Conservation (phyloP, 2,113 vertebrate genomes). For the Halichoerus grypus region DNA sequence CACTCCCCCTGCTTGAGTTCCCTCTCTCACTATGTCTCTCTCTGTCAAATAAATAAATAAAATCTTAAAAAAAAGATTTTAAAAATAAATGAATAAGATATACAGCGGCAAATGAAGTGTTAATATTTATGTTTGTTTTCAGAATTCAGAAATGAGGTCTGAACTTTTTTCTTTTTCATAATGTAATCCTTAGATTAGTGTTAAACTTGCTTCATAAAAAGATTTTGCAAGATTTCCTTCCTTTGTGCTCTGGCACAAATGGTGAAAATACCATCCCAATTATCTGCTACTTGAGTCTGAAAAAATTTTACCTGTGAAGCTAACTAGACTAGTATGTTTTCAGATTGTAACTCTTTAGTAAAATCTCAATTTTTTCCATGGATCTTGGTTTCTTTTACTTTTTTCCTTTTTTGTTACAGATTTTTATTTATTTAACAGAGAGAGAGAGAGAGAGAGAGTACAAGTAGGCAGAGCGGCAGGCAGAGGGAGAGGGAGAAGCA, state of each 20-base stretch:
- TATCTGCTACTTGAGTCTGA: constrained; percentile 45
- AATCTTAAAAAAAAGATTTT: no score
- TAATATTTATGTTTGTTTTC: constrained; percentile 47
- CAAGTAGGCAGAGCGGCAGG: background rate
- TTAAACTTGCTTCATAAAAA: constrained; percentile 61
- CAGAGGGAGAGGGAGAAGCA: background rate
- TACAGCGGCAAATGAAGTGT: background rate
- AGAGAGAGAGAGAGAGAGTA: background rate
- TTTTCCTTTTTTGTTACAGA: background rate
- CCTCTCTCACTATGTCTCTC: no score
- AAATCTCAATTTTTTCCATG: background rate
- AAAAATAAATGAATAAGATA: background rate
- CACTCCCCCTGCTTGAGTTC: no score
- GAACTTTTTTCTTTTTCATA: constrained; percentile 17
- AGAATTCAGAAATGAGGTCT: constrained; percentile 43
- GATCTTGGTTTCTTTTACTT: background rate
- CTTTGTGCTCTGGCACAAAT: background rate
- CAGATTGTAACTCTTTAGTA: constrained; percentile 22
- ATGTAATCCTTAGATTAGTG: constrained; percentile 44
- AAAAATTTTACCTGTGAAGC: constrained; percentile 56
- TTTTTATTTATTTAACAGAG: background rate
- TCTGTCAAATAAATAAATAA: no score
- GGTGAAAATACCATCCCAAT: constrained; percentile 24
- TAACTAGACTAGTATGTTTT: constrained; percentile 26
- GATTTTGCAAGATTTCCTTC: constrained; percentile 65